Evolutionary conservation across 2,888 invertebrate species (phyloP).

Genomic region (Metacarcinus magister): DNA sequence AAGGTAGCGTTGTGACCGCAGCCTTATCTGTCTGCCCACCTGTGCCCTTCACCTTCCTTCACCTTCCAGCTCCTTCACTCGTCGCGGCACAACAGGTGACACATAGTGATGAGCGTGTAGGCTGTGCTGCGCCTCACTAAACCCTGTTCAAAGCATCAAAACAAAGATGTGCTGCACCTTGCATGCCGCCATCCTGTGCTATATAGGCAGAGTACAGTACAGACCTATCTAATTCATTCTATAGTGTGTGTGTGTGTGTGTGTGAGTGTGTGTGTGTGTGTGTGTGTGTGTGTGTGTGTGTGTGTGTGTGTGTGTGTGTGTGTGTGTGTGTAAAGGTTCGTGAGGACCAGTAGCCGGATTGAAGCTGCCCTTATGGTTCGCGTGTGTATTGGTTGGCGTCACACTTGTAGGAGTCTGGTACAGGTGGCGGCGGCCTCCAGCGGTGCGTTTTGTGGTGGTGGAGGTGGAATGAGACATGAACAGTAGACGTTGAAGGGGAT

Average conservation of each 20-base stretch:
- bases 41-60: neutral
- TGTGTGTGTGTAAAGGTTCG: neutral
- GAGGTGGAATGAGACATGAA: no score
- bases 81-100: neutral
- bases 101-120: neutral
- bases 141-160: neutral
- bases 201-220: no score
- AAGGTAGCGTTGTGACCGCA: neutral
- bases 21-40: neutral
- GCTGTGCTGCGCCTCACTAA: neutral
- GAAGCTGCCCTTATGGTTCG: no score
- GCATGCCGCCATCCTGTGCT: neutral
- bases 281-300: neutral
- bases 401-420: no score
- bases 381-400: no score
- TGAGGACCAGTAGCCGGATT: no score
- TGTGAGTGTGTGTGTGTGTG: neutral
- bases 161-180: neutral
- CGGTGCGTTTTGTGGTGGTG: no score
- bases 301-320: neutral
- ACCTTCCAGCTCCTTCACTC: neutral
- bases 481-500: no score
- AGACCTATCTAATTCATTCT: no score
- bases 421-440: no score
- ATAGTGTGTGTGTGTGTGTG: no score